These are phyloP conservation scores for Dicyrtomina minuta DNA, from an alignment of 2,888 invertebrate genomes.

Conservation along the genomic window DNA sequence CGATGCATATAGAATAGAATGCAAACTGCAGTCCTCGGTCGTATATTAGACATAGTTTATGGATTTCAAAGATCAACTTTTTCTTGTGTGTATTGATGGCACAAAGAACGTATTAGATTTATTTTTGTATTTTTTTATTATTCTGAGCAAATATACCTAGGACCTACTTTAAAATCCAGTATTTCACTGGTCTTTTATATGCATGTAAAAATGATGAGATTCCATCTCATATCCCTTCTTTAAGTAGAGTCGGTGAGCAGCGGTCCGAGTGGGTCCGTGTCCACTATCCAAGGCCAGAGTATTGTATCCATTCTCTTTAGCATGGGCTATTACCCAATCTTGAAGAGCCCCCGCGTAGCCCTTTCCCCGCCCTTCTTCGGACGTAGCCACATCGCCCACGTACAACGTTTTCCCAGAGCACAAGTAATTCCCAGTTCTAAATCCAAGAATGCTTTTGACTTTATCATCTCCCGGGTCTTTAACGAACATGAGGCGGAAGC, in stretches of 20 bases:
- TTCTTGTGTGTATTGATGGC: too few relatives aligned
- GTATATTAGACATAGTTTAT: too few relatives aligned
- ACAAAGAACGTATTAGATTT: too few relatives aligned
- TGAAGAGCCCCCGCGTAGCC: slow-evolving; percentile 43
- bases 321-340: slow-evolving; percentile 38
- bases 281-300: slow-evolving; percentile 40
- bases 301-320: slow-evolving; percentile 39
- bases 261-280: slow-evolving; percentile 31
- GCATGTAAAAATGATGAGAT: slow-evolving; percentile 40
- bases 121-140: too few relatives aligned
- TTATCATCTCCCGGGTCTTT: slow-evolving; percentile 17
- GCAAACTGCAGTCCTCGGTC: too few relatives aligned
- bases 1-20: too few relatives aligned
- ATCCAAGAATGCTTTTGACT: slow-evolving; percentile 38
- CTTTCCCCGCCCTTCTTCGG: slow-evolving; percentile 24
- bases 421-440: slow-evolving; percentile 33
- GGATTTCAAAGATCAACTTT: too few relatives aligned
- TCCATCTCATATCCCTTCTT: slow-evolving; percentile 41
- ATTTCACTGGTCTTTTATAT: neutral
- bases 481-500: slow-evolving; percentile 42
- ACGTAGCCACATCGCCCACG: slow-evolving; percentile 42
- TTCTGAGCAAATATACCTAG: too few relatives aligned
- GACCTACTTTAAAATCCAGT: too few relatives aligned
- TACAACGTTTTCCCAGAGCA: slow-evolving; percentile 44
- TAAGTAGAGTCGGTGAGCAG: slow-evolving; percentile 46